Evolutionary conservation across 2,113 vertebrate genomes (phyloP), one percentile per base, ranked within the genome.

Genomic region (Chaetops frenatus): DNA sequence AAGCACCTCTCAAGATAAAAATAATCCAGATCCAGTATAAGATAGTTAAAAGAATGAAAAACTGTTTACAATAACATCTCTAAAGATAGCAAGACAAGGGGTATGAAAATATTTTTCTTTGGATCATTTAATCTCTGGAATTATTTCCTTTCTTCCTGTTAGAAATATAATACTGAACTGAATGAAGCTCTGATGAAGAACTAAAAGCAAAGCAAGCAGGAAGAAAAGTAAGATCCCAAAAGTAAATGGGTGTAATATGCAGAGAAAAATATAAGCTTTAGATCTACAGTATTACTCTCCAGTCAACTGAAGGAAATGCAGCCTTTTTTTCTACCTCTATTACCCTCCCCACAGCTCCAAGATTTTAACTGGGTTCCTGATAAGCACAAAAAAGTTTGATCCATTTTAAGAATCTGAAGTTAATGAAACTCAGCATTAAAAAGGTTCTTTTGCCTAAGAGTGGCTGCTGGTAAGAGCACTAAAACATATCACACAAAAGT

Each of bases 61-160:
- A 27, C 11, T 64, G 31, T 50, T 95, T 90, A 73, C 45, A 81
- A 42, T 28, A 88, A 69, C 40, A 61, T 90, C 50, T 86, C 94
- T 88, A 93, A 95, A 94, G 31, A 78, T 35, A 89, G 48, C 40
- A 92, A 84, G 50, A 72, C 6, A 11, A 94, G 8, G 60, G 23
- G 42, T 72, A 94, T 66, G 44, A 95, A 93, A 86, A 93, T 95
- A 81, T 93, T 95, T 92, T 91, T 92, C 74, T 94, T 92, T 81
- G 77, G 28, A 79, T 89, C 81, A 71, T 92, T 94, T 91, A 86
- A 89, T 94, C 81, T 57, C 38, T 9, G 27, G 78, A 95, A 92
- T 92, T 94, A 73, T 94, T 96, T 94, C 56, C 62, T 70, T 95
- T 91, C 78, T 95, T 92, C 67, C 61, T 83, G 53, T 88, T 95